Base-by-base conservation (phyloP, 2,797 vertebrate genomes). In the Sternarchorhynchus goeldii region DNA sequence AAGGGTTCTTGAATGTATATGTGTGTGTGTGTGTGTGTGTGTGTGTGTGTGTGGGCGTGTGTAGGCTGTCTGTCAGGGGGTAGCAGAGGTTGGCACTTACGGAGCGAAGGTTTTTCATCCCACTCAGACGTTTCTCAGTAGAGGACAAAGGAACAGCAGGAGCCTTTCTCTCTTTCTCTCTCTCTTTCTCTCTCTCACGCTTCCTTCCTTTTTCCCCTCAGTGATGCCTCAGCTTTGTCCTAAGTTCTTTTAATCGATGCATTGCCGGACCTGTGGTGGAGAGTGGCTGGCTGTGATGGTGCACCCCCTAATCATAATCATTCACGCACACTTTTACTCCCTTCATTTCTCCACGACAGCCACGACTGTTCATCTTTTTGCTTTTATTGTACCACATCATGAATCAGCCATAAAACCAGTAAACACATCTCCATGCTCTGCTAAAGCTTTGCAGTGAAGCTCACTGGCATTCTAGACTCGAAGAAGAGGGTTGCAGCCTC, bases 131-230 rank as follows among this genome's bases (percentile, higher is more conserved):
- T 84, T 14, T 81, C 86, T 77, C 83, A 53, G 77, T 67, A 59
- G 85, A 89, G 74, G 86, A 92, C 91, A 93, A 91, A 91, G 88
- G 88, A 88, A 83, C 72, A 79, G 87, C 88, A 86, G 85, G 74
- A 73, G 63, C n/a, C 2, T 60, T 55, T 75, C 62, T 56, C 86
- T 88, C 86, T 55, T 21, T 65, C 16, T 66, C 59, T 81, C 86
- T 90, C 88, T 87, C 86, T 86, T 86, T 87, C 76, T 87, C 83
- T 85, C 77, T 77, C 79, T 75, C 82, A 53, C 69, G 50, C 77
- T 84, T 17, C 36, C 55, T 50, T 55, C 70, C 69, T 66, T 74
- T 77, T 73, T 67, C 63, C 14, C 25, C 63, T 78, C 29, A 29
- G 41, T 4, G 66, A 8, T 18, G 59, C 34, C 5, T 56, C 45